Evolutionary conservation across 2,888 invertebrate species (phyloP), one percentile per base, ranked within the genome.

Genomic region (Agriopis leucophaearia): DNA sequence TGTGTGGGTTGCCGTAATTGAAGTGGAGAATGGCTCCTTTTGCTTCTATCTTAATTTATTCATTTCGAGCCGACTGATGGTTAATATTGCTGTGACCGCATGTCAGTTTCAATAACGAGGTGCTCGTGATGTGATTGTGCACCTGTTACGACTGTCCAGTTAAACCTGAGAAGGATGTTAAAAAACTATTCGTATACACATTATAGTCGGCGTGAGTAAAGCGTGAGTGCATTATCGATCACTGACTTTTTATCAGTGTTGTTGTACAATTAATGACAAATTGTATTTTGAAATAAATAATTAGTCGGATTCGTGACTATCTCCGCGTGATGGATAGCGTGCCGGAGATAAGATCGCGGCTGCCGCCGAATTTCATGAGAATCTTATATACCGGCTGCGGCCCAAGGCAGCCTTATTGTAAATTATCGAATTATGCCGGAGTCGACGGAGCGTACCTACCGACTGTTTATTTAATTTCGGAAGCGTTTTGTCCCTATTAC

Each of bases 1-100:
- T 88, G 91, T 91, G 92, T 91, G 90, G 91, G 92, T 85, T 84
- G 91, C 80, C 83, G 88, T 91, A 91, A 91, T 92, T 93, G 91
- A 90, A 90, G 89, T 86, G 82, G 87, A 82, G 88, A 84, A 88
- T 88, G 82, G 84, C 87, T 86, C 79, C 84, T 86, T 87, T 75
- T 86, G 84, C 85, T 89, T 90, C 91, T 92, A 92, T 92, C 92
- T 92, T 90, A 92, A 92, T 92, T 91, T 91, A 93, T 92, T 91
- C 91, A 88, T 88, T 90, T 84, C 76, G 80, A 89, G 81, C 81
- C 81, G 80, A 81, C 81, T 83, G 82, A 86, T 87, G 83, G 87
- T 87, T 91, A 90, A 91, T 90, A 89, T 88, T 92, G 91, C 91
- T 92, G 87, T 93, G 92, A 92, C 89, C 87, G 80, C 86, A 87